Conservation (phyloP, 2,797 vertebrate genomes). For the Pangasius mekongensis region DNA sequence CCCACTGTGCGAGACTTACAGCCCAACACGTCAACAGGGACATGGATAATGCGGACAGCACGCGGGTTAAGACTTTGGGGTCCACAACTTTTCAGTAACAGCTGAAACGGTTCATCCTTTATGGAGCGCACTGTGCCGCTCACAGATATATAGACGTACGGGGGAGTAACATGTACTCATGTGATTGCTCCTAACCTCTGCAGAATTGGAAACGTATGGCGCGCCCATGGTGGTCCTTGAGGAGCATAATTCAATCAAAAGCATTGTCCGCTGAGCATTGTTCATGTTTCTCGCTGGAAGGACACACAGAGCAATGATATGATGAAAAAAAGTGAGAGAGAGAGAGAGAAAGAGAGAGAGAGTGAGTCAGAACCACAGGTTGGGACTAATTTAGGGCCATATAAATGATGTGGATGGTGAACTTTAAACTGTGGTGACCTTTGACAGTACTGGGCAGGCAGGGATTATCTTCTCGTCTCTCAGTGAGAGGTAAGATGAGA, state of each 20-base stretch:
- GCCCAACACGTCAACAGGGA: constrained; percentile 66
- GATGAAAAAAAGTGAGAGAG: constrained; percentile 70
- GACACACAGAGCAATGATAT: constrained; percentile 65
- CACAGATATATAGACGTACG: constrained; percentile 77
- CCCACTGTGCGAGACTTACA: constrained; percentile 65
- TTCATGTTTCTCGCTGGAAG: constrained; percentile 49
- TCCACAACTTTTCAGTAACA: constrained; percentile 66
- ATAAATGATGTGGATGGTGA: constrained; percentile 88
- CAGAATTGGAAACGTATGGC: constrained; percentile 92
- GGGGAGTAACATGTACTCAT: constrained; percentile 86
- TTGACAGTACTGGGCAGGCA: constrained; percentile 85
- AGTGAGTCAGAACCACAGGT: constrained; percentile 76
- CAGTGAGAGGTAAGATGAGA: constrained; percentile 68
- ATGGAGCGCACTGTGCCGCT: constrained; percentile 45
- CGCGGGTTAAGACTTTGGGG: constrained; percentile 64
- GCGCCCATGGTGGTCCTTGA: constrained; percentile 83
- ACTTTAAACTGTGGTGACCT: constrained; percentile 89
- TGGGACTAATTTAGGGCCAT: constrained; percentile 86
- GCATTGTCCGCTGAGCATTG: constrained; percentile 51
- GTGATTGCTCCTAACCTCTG: constrained; percentile 84
- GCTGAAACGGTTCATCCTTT: constrained; percentile 67
- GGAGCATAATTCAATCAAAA: constrained; percentile 75
- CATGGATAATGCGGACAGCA: constrained; percentile 58
- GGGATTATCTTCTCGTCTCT: constrained; percentile 87
- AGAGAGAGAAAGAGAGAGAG: constrained; percentile 66